Evolutionary conservation across 2,113 vertebrate species (phyloP).

Genomic region (Chlorodrepanis virens): DNA sequence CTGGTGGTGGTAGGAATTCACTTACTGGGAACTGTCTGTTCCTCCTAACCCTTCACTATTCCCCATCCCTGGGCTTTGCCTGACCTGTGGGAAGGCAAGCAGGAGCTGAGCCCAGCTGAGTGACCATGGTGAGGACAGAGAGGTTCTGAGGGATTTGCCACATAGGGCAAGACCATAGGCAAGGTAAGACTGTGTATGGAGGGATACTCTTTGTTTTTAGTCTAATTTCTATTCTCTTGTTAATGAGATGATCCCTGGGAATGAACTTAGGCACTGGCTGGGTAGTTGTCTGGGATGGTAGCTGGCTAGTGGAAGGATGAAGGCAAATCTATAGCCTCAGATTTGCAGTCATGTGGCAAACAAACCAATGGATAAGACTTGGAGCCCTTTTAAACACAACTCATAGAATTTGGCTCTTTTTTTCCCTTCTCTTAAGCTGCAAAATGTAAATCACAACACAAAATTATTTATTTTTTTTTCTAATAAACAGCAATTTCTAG

Average conservation of each 20-base stretch:
- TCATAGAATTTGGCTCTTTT: background rate
- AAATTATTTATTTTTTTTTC: slow-evolving; percentile 59
- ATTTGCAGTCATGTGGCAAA: background rate
- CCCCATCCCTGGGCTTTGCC: background rate
- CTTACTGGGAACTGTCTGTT: slow-evolving; percentile 28
- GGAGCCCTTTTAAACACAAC: background rate
- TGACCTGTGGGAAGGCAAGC: background rate
- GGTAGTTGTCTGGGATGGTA: background rate
- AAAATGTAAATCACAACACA: slow-evolving; percentile 14
- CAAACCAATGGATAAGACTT: background rate
- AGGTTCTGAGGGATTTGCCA: background rate
- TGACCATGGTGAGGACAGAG: background rate
- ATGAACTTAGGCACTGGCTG: background rate
- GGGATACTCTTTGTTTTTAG: background rate
- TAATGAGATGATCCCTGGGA: background rate
- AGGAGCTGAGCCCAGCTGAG: background rate
- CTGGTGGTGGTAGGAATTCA: slow-evolving; percentile 32
- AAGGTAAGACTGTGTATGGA: background rate
- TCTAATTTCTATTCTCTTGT: background rate
- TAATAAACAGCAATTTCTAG: slow-evolving; percentile 64
- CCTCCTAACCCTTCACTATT: background rate
- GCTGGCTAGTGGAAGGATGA: background rate
- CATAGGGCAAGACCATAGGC: background rate
- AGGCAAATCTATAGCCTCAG: background rate
- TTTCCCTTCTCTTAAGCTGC: background rate